phyloP scores from a whole-genome alignment of 2,113 vertebrate genomes.

The Phoenicopterus ruber region DNA sequence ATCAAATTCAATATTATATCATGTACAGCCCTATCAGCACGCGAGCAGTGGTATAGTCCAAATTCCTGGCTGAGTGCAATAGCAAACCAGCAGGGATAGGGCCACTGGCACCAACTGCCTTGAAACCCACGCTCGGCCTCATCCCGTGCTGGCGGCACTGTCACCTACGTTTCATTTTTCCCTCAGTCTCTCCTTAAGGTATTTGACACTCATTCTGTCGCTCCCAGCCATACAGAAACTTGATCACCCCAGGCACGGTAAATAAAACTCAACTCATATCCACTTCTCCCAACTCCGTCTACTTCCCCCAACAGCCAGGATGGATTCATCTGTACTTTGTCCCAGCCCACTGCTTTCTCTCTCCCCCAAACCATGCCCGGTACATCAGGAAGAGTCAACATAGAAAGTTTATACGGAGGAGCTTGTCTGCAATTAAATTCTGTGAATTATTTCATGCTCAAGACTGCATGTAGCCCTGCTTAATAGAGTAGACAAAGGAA shows the following conservation, averaged over 20 bases:
- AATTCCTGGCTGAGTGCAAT: neutral
- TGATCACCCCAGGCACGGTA: neutral
- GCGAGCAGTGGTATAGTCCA: neutral
- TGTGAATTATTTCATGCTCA: neutral
- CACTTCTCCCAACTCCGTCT: neutral
- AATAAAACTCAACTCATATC: neutral
- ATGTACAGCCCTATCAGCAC: neutral
- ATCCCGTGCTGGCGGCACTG: neutral
- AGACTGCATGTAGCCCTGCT: neutral
- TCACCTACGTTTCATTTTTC: neutral
- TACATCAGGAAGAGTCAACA: neutral
- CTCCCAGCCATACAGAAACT: neutral
- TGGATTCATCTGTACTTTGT: neutral
- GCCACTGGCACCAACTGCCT: neutral
- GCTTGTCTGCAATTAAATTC: neutral
- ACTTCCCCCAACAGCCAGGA: neutral
- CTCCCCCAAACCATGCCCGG: neutral
- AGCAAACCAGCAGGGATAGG: neutral
- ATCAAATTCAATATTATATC: neutral
- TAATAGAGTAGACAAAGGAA: neutral
- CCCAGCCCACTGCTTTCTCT: neutral
- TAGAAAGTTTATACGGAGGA: neutral
- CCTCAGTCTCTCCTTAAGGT: neutral
- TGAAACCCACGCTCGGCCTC: neutral
- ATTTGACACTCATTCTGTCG: neutral